A percentile compares a stretch with the other conserved stretches of the same genome.
phyloP scores from a whole-genome alignment of 2,113 vertebrate genomes.

The Phalacrocorax carbo region DNA sequence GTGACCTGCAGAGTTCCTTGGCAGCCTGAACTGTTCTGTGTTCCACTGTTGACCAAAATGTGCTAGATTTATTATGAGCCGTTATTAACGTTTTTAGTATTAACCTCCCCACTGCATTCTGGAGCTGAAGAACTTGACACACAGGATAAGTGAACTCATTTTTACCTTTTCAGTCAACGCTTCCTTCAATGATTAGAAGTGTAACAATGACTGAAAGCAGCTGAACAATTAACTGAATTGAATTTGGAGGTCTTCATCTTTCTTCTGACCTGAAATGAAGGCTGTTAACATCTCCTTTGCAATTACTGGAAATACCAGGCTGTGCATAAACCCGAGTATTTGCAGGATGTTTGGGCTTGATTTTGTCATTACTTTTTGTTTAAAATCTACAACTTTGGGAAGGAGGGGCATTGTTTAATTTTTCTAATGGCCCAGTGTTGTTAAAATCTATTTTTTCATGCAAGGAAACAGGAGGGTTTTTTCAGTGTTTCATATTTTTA shows the following conservation, averaged over 20 bases:
- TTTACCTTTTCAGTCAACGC: not conserved
- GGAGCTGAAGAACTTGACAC: not conserved
- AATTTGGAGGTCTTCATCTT: not conserved
- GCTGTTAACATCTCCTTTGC: not conserved
- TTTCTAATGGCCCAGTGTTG: not conserved
- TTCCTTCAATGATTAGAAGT: conserved; percentile 8
- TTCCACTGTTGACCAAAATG: not conserved
- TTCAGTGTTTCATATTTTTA: not conserved
- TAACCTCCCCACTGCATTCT: not conserved
- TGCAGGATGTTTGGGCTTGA: not conserved
- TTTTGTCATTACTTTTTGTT: not conserved
- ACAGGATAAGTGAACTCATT: not conserved
- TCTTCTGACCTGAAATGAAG: not conserved
- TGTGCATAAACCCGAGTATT: not conserved
- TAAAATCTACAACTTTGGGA: not conserved
- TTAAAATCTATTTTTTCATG: not conserved
- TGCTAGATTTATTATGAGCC: not conserved
- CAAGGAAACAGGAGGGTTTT: not conserved
- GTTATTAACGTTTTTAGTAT: not conserved
- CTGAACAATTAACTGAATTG: not conserved
- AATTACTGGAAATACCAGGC: not conserved
- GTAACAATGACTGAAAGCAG: not conserved
- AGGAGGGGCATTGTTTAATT: not conserved
- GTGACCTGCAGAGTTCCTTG: not conserved
- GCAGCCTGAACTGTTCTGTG: not conserved